These are phyloP conservation scores for Trichogramma evanescens DNA, from an alignment of 2,888 invertebrate genomes.

Conservation along the genomic window DNA sequence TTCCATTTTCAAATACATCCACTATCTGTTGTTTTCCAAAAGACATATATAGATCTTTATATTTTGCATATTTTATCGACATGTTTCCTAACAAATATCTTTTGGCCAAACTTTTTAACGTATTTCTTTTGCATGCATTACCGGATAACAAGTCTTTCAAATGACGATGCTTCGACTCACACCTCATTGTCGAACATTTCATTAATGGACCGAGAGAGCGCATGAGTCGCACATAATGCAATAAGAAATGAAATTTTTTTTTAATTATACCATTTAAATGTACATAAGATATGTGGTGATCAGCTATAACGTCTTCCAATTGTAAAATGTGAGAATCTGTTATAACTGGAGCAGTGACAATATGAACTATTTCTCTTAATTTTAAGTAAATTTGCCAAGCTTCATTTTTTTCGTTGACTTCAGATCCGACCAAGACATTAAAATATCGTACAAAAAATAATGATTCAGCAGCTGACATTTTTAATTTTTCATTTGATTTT, in stretches of 20 bases:
- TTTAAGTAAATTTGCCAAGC: conserved; percentile 21
- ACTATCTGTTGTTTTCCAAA: no score
- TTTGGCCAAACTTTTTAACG: no score
- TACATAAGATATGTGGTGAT: conserved; percentile 11
- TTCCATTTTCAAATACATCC: no score
- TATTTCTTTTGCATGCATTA: no score
- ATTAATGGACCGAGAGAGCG: background rate
- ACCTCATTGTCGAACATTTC: background rate
- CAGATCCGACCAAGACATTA: no score
- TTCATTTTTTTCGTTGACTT: conserved; percentile 3
- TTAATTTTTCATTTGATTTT: no score
- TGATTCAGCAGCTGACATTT: no score
- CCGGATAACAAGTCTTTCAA: no score
- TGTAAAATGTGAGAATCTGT: conserved; percentile 10
- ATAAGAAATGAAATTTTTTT: background rate
- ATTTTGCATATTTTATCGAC: no score
- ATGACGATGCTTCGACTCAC: background rate
- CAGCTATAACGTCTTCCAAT: conserved; percentile 14
- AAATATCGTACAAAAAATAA: no score
- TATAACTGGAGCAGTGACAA: conserved; percentile 15
- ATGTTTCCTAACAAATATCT: no score
- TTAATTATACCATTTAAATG: background rate
- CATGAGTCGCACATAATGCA: background rate
- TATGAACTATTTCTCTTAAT: conserved; percentile 22
- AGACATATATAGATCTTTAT: no score